phyloP scores from a whole-genome alignment of 2,113 vertebrate genomes.

The Cairina moschata region DNA sequence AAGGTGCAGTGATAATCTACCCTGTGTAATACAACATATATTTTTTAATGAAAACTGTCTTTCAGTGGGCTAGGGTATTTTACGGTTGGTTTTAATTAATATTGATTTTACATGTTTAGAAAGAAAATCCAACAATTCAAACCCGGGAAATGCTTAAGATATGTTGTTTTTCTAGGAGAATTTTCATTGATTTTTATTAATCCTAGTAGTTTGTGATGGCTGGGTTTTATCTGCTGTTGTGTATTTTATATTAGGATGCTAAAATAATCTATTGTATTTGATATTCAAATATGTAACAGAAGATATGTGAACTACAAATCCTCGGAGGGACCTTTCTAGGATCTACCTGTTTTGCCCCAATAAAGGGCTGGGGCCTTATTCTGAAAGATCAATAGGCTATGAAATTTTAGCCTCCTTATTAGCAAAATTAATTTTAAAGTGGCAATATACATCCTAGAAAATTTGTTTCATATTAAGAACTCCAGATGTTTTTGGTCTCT shows the following conservation, averaged over 20 bases:
- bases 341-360: background rate
- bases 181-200: background rate
- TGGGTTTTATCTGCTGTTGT: background rate
- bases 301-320: background rate
- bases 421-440: constrained; percentile 78
- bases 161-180: background rate
- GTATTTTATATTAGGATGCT: background rate
- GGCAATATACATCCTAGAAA: constrained; percentile 70
- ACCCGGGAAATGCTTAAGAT: background rate
- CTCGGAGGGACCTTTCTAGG: background rate
- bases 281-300: background rate
- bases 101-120: background rate
- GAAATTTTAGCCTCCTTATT: constrained; percentile 63
- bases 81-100: background rate
- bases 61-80: background rate
- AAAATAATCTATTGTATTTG: background rate
- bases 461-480: constrained; percentile 76
- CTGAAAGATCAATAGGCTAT: constrained; percentile 53
- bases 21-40: background rate
- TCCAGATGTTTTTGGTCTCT: constrained; percentile 81
- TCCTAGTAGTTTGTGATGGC: background rate
- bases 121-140: background rate
- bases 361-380: background rate
- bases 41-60: background rate
- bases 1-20: background rate